Evolutionary conservation across 2,797 vertebrate species (phyloP).

Genomic region (Threskiornis aethiopicus): DNA sequence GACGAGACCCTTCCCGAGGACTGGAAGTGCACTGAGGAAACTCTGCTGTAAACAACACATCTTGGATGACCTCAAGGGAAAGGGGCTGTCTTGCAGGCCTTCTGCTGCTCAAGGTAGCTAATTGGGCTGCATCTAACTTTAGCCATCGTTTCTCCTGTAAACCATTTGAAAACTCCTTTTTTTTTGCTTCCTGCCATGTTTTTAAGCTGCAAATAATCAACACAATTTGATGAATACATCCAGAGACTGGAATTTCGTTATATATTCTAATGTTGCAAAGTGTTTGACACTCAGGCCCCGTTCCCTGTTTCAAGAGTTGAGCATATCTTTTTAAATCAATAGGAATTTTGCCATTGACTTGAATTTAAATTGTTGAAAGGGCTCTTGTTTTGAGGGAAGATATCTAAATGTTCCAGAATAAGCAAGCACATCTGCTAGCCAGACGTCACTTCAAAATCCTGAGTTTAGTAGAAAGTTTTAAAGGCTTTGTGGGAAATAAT

Average conservation of each 20-base stretch:
- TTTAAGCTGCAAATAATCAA: neutral
- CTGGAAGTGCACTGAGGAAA: neutral
- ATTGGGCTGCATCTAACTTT: neutral
- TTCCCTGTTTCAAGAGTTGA: neutral
- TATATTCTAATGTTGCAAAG: slow-evolving; percentile 8
- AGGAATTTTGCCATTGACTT: slow-evolving; percentile 6
- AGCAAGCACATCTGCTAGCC: slow-evolving; percentile 33
- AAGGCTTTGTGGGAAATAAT: slow-evolving; percentile 54
- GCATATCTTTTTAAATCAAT: neutral
- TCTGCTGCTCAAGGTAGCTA: neutral
- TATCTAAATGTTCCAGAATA: slow-evolving; percentile 4
- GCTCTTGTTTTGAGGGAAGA: slow-evolving; percentile 16
- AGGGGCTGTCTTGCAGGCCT: neutral
- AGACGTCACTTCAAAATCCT: slow-evolving; percentile 38
- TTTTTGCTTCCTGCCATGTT: neutral
- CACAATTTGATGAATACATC: neutral
- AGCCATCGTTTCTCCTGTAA: neutral
- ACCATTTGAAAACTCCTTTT: neutral
- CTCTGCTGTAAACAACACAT: neutral
- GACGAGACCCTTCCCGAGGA: neutral
- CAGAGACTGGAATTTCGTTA: neutral
- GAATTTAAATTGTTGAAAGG: neutral
- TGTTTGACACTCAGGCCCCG: neutral
- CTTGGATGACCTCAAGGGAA: neutral
- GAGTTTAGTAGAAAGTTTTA: slow-evolving; percentile 37